A percentile compares a stretch with the other conserved stretches of the same genome.
Evolutionary conservation across 1,140 invertebrate genomes (phyloP).

Genomic region (Drosophila ogumai): DNA sequence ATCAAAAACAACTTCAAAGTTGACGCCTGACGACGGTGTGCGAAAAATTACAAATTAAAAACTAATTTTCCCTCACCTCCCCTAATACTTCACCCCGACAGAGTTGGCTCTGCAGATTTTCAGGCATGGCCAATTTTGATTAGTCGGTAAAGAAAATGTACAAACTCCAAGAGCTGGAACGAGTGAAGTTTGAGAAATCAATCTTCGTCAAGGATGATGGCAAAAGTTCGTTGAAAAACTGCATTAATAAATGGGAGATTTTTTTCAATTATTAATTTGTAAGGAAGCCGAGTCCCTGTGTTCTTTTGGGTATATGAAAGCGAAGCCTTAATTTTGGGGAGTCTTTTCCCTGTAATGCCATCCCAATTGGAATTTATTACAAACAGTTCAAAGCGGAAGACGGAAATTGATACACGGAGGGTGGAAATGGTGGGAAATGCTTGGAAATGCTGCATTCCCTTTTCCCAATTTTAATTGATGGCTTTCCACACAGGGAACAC

Average conservation of each 20-base stretch:
- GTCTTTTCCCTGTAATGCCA: not conserved
- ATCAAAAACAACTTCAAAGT: slow-evolving; percentile 71
- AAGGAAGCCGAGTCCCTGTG: not conserved
- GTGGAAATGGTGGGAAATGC: slow-evolving; percentile 22
- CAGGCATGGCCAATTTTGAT: slow-evolving; percentile 66
- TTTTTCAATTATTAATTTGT: slow-evolving; percentile 59
- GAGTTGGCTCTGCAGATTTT: slow-evolving; percentile 7
- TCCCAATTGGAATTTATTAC: slow-evolving; percentile 74
- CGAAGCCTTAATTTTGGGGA: slow-evolving; percentile 31
- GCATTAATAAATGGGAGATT: slow-evolving; percentile 54
- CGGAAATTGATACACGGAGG: slow-evolving; percentile 36
- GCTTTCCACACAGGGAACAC: slow-evolving; percentile 47
- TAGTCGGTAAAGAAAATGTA: slow-evolving; percentile 55
- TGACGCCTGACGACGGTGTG: slow-evolving; percentile 40
- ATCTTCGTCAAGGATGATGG: slow-evolving; percentile 65
- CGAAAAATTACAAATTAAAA: slow-evolving; percentile 64
- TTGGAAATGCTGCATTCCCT: slow-evolving; percentile 13
- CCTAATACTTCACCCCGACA: slow-evolving; percentile 4
- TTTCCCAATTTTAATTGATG: slow-evolving; percentile 69
- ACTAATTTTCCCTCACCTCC: slow-evolving; percentile 53
- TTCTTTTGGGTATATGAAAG: not conserved
- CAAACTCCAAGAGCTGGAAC: slow-evolving; percentile 5
- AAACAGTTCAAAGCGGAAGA: slow-evolving; percentile 28
- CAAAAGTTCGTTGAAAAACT: slow-evolving; percentile 18
- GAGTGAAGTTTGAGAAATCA: slow-evolving; percentile 50